Percentiles rank a stretch among this genome's conserved stretches.
Conservation (phyloP, 2,113 vertebrate genomes). For the Speoplatyrhinus poulsoni region DNA sequence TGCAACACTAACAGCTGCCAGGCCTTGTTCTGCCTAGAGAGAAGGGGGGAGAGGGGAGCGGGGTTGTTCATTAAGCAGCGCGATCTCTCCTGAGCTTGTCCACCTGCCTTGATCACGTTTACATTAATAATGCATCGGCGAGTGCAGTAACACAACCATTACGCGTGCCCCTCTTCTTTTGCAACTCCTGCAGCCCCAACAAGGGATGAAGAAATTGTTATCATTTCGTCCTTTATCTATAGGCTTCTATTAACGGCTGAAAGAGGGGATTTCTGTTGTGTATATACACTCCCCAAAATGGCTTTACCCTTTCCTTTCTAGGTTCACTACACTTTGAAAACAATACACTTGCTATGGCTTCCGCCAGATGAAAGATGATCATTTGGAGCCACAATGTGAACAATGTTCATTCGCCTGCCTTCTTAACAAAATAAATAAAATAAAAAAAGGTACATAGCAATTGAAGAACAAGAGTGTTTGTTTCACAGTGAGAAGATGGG, state of each 20-base stretch:
- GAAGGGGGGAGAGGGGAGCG: slow-evolving; percentile 22
- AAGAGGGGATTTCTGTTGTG: slow-evolving; percentile 64
- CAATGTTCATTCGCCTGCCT: slow-evolving; percentile 61
- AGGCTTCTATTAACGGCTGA: slow-evolving; percentile 58
- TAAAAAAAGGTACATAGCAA: slow-evolving; percentile 26
- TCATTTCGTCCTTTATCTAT: slow-evolving; percentile 71
- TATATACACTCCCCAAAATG: slow-evolving; percentile 63
- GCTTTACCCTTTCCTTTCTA: slow-evolving; percentile 73
- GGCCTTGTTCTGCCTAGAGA: slow-evolving; percentile 66
- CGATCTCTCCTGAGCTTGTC: slow-evolving; percentile 77
- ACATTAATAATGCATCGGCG: slow-evolving; percentile 83
- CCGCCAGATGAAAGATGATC: slow-evolving; percentile 73
- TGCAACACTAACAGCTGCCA: slow-evolving; percentile 78
- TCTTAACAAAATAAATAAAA: slow-evolving; percentile 12
- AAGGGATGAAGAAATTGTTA: slow-evolving; percentile 61
- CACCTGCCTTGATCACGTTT: slow-evolving; percentile 83
- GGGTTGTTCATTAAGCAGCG: slow-evolving; percentile 77
- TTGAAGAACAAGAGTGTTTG: slow-evolving; percentile 57
- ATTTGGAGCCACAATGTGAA: slow-evolving; percentile 65
- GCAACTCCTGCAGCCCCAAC: slow-evolving; percentile 28
- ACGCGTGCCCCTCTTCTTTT: slow-evolving; percentile 61
- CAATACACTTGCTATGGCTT: slow-evolving; percentile 58
- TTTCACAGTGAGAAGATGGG: slow-evolving; percentile 35
- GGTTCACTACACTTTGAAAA: slow-evolving; percentile 78
- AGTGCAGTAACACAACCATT: slow-evolving; percentile 79